Percentiles rank a stretch among this genome's conserved stretches.
These are phyloP conservation scores for Tetheella fluctuosa DNA, from an alignment of 2,888 invertebrate species.

Conservation along the genomic window DNA sequence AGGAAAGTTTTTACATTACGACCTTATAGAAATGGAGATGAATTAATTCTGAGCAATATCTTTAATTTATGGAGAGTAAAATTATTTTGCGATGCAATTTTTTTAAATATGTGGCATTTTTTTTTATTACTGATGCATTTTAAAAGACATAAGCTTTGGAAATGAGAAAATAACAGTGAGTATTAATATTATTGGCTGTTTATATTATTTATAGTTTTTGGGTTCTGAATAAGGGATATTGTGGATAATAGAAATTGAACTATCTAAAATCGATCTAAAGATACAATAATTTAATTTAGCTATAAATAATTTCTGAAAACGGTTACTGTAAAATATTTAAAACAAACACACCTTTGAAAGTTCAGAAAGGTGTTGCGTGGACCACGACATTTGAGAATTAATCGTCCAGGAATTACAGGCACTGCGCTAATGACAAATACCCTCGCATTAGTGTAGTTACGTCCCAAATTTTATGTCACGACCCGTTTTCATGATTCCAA, in stretches of 20 bases:
- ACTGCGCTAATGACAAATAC: background rate
- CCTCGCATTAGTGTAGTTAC: background rate
- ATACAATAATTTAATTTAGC: too few species aligned
- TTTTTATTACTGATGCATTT: background rate
- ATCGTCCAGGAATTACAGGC: constrained; percentile 5
- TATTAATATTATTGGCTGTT: too few species aligned
- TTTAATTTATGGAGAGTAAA: background rate
- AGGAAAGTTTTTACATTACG: constrained; percentile 2
- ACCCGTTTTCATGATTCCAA: background rate
- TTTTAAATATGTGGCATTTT: background rate
- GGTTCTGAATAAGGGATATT: too few species aligned
- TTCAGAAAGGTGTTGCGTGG: background rate
- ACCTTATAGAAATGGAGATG: background rate
- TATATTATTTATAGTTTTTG: too few species aligned
- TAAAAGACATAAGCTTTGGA: too few species aligned
- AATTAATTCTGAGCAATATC: background rate
- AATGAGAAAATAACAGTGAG: too few species aligned
- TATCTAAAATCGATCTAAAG: too few species aligned
- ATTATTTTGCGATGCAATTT: constrained; percentile 3
- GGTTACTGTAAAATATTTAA: too few species aligned
- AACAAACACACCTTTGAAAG: constrained; percentile 1
- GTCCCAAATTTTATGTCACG: background rate
- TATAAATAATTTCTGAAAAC: too few species aligned
- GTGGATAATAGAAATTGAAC: too few species aligned
- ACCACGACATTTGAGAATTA: constrained; percentile 7